Base-by-base conservation (phyloP, 2,888 invertebrate genomes). In the Diachrysia chrysitis region DNA sequence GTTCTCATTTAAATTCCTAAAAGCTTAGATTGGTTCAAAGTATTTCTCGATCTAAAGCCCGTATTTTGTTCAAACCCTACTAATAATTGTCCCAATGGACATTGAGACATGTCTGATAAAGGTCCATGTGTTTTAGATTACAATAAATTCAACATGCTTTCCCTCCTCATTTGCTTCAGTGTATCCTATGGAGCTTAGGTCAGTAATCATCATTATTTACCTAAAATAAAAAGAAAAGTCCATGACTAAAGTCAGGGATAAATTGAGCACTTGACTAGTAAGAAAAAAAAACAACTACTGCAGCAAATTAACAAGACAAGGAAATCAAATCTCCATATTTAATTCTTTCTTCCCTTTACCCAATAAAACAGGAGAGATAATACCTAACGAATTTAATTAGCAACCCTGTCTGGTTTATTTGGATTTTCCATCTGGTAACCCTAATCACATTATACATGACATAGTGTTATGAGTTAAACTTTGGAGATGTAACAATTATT, bases 401-500 rank as follows among this genome's bases (percentile, higher is more conserved):
- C 53, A 35, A 10, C n/a, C 23, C n/a, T 32, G 46, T 29, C 56
- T 17, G 23, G 16, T 14, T 64, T 23, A 51, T 58, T 63, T 35
- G 0, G 23, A 35, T 29, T 67, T 56, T 46, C 19, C 7, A 61
- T 59, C 25, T 25, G 63, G 46, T 58, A 76, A 62, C 72, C 74
- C 74, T 72, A 55, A 58, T 42, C 51, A 66, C 19, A 65, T 65
- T 67, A 64, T 58, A n/a, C 58, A 59, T 75, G 68, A 75, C 68
- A 55, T 63, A 74, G 60, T 75, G 72, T 82, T 79, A 79, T 72
- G 71, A 69, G 69, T 75, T 76, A 19, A 72, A 75, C 72, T 78
- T 66, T 4, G 37, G 73, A 58, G 73, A 77, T 69, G 69, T 78
- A 66, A 79, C 69, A 69, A 73, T 76, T 76, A 77, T 77, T 77